phyloP scores from a whole-genome alignment of 92 coral and sea anemone genomes.

The Palythoa grandiflora region DNA sequence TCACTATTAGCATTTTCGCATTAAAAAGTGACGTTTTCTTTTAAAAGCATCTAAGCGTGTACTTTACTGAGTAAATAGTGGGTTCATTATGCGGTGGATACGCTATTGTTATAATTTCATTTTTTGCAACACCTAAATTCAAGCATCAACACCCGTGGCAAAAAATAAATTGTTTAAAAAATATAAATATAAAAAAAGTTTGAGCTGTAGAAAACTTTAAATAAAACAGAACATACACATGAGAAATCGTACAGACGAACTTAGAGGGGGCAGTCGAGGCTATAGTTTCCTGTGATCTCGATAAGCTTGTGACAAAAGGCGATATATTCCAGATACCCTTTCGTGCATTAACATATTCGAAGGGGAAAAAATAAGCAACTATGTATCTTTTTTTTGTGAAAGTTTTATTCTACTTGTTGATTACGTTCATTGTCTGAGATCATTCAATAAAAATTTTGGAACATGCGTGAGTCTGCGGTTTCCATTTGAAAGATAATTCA shows the following conservation, averaged over 20 bases:
- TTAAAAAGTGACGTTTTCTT: slow-evolving; percentile 98
- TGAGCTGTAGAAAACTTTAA: slow-evolving; percentile 77
- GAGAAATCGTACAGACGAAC: slow-evolving; percentile 76
- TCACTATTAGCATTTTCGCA: slow-evolving; percentile 96
- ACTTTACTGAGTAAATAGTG: slow-evolving; percentile 98
- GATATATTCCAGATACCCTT: slow-evolving; percentile 83
- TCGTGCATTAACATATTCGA: slow-evolving; percentile 51
- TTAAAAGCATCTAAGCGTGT: slow-evolving; percentile 96
- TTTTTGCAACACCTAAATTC: slow-evolving; percentile 84
- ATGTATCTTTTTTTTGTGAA: slow-evolving; percentile 71
- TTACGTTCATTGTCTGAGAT: slow-evolving; percentile 35
- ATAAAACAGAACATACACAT: slow-evolving; percentile 76
- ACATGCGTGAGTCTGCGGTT: too few species aligned
- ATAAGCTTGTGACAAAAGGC: slow-evolving; percentile 87
- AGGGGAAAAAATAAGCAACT: slow-evolving; percentile 50
- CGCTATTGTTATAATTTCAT: slow-evolving; percentile 92
- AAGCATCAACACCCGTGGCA: slow-evolving; percentile 10
- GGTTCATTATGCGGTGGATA: slow-evolving; percentile 80
- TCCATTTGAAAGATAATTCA: background rate
- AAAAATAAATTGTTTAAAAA: slow-evolving; percentile 24
- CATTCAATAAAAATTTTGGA: background rate
- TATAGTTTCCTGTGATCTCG: slow-evolving; percentile 92
- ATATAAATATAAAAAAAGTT: slow-evolving; percentile 15
- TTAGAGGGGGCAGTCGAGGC: slow-evolving; percentile 80
- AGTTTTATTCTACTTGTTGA: slow-evolving; percentile 59